Base-by-base conservation (phyloP, 92 coral and sea anemone species). In the Porites evermanni region DNA sequence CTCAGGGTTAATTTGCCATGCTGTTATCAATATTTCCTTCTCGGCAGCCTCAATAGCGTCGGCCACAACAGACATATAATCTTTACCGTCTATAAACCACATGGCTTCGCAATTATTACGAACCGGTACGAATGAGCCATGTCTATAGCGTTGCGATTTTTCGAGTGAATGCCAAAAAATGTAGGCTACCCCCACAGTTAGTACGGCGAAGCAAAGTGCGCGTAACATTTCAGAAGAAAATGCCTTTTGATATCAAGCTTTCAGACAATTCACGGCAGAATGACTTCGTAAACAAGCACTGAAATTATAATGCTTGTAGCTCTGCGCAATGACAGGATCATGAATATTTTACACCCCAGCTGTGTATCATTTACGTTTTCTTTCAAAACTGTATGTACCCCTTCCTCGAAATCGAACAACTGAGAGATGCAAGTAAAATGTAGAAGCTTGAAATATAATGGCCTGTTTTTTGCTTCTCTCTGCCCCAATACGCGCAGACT, bases 31-130 rank as follows among this genome's bases (percentile, higher is more conserved):
- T 12, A 86, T 86, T 52, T 86, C 89, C 51, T 29, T 51, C 69
- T 86, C 64, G 58, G 89, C 89, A 69, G 77, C 56, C 76, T 76
- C 77, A 65, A 86, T 78, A 29, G 91, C 87, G 54, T 87, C 91
- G 21, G 91, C 91, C 24, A 87, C 91, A 72, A 72, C 91, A 56
- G 87, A 87, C 91, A 87, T 81, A 66, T 87, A 87, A 53, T 87
- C 88, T 81, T 87, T 64, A 44, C 91, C 91, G 75, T 87, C 91
- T 10, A 87, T 78, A 87, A 70, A 81, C 91, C 91, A 87, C 56
- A 12, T 73, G 53, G 91, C 88, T 80, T 70, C 66, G 51, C 87
- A 32, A 59, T 53, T 70, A 21, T 81, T 61, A 18, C 91, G 79
- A n/a, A 81, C 74, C 2, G 91, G 91, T 56, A 79, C 91, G 81